Evolutionary conservation across 1,140 invertebrate species (phyloP).

Genomic region (Dufourea novaeangliae): DNA sequence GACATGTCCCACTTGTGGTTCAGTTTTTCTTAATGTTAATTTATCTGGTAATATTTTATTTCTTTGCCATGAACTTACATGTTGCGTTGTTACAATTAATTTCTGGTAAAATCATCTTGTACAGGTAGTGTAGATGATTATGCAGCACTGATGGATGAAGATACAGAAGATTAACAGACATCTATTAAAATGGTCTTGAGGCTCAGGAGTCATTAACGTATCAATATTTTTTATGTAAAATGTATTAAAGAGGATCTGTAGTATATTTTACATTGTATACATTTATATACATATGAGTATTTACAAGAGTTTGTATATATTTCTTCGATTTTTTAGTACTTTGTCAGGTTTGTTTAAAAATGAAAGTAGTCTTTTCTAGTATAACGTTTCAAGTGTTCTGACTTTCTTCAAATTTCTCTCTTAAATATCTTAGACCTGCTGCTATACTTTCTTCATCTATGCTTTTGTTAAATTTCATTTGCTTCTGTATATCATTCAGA

Average conservation of each 20-base stretch:
- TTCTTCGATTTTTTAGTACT: background rate
- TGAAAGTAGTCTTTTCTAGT: background rate
- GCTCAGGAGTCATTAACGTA: background rate
- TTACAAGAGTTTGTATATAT: background rate
- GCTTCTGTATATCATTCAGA: background rate
- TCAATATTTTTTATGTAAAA: background rate
- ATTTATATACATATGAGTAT: conserved; percentile 1
- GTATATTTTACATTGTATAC: background rate
- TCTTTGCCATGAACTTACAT: background rate
- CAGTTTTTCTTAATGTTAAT: conserved; percentile 4
- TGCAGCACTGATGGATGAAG: background rate
- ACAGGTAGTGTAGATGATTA: background rate
- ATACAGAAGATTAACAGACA: background rate
- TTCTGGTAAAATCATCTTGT: background rate
- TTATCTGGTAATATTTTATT: conserved; percentile 3
- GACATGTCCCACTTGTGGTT: conserved; percentile 65
- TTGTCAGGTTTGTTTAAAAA: background rate
- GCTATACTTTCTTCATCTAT: conserved; percentile 84
- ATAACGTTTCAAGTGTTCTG: conserved; percentile 30
- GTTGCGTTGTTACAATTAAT: background rate
- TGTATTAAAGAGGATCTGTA: background rate
- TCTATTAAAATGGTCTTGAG: background rate
- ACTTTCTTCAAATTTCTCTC: conserved; percentile 82
- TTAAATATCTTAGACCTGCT: conserved; percentile 86
- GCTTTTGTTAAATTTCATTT: conserved; percentile 1